Percentiles rank a stretch among this genome's conserved stretches.
phyloP scores from a whole-genome alignment of 2,797 vertebrate species.

The Rhinichthys osculus region DNA sequence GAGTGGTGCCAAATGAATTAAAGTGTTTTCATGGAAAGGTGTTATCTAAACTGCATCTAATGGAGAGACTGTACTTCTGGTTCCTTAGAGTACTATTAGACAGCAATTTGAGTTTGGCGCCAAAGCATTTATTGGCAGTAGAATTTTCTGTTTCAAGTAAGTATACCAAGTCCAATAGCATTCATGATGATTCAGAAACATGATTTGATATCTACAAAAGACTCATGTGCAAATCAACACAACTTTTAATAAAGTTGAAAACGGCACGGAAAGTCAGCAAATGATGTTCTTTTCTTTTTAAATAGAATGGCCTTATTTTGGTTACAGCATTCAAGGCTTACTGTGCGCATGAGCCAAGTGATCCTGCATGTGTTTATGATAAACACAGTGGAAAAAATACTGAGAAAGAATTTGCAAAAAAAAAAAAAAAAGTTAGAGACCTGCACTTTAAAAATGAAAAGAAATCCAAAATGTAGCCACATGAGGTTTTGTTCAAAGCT shows the following conservation, averaged over 20 bases:
- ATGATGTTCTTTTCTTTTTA: slow-evolving; percentile 62
- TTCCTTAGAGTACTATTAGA: slow-evolving; percentile 60
- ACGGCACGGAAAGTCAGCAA: slow-evolving; percentile 63
- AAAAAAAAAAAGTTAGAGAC: slow-evolving; percentile 54
- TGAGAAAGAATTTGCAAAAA: slow-evolving; percentile 63
- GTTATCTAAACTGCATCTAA: slow-evolving; percentile 70
- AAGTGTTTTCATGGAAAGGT: slow-evolving; percentile 68
- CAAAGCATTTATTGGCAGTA: slow-evolving; percentile 54
- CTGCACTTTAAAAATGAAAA: slow-evolving; percentile 62
- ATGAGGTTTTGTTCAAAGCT: slow-evolving; percentile 73
- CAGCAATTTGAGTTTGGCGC: slow-evolving; percentile 57
- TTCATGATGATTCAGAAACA: neutral
- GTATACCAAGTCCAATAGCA: slow-evolving; percentile 3
- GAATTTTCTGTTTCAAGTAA: slow-evolving; percentile 43
- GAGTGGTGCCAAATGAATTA: slow-evolving; percentile 48
- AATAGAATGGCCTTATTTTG: slow-evolving; percentile 62
- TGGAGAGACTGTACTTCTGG: slow-evolving; percentile 61
- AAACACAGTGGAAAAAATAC: slow-evolving; percentile 72
- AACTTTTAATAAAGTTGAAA: slow-evolving; percentile 67
- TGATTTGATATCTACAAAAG: slow-evolving; percentile 63
- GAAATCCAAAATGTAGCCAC: slow-evolving; percentile 69
- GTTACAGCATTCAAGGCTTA: slow-evolving; percentile 56
- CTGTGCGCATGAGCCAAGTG: slow-evolving; percentile 56
- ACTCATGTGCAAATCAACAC: slow-evolving; percentile 31
- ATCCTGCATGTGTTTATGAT: slow-evolving; percentile 71